These are phyloP conservation scores for Odontomachus brunneus DNA, from an alignment of 1,140 invertebrate species.

Conservation along the genomic window DNA sequence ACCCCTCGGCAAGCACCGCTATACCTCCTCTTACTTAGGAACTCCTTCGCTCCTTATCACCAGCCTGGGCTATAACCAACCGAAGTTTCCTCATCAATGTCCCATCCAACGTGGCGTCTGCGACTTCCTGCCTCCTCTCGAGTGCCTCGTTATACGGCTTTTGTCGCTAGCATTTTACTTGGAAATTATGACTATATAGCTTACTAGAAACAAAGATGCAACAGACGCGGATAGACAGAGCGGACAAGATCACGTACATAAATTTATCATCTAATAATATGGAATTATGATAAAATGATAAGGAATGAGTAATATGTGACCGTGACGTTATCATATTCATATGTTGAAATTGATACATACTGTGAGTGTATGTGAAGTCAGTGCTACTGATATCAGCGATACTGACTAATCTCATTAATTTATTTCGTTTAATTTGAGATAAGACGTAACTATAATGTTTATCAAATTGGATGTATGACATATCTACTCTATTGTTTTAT, in stretches of 20 bases:
- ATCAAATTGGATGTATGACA: too few species aligned
- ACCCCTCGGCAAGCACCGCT: constrained; percentile 72
- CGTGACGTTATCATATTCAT: not conserved
- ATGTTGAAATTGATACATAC: too few species aligned
- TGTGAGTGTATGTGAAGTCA: too few species aligned
- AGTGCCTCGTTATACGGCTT: constrained; percentile 73
- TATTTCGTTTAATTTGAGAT: too few species aligned
- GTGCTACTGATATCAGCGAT: too few species aligned
- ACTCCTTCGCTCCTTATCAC: constrained; percentile 77
- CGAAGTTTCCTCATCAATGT: constrained; percentile 82
- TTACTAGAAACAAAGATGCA: constrained; percentile 54
- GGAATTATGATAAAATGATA: not conserved
- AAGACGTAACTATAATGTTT: too few species aligned
- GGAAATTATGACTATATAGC: constrained; percentile 69
- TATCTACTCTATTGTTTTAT: too few species aligned
- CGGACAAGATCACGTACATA: constrained; percentile 16
- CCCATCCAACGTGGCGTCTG: constrained; percentile 74
- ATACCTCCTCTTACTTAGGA: constrained; percentile 75
- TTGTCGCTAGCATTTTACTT: constrained; percentile 76
- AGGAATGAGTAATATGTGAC: not conserved
- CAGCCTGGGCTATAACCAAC: constrained; percentile 74
- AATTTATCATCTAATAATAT: constrained; percentile 29
- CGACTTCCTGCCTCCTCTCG: constrained; percentile 72
- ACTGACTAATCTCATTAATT: too few species aligned
- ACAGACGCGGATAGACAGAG: not conserved